Evolutionary conservation across 2,113 vertebrate genomes (phyloP).

Genomic region (Ahaetulla prasina): DNA sequence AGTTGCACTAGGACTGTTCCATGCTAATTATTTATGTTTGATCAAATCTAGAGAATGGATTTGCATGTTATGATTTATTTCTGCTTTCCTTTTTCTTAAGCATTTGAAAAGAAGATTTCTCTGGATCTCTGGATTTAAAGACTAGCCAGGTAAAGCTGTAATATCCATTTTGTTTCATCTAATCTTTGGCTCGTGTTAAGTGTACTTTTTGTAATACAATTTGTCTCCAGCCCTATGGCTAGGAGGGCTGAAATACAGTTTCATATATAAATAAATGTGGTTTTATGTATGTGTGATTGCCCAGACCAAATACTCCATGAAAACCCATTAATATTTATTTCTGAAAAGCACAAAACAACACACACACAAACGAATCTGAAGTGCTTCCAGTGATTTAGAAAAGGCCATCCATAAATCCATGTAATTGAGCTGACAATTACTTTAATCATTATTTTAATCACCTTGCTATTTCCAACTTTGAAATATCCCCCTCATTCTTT

Average conservation of each 20-base stretch:
- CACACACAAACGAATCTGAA: not conserved
- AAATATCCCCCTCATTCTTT: not conserved
- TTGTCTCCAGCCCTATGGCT: not conserved
- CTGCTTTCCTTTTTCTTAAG: not conserved
- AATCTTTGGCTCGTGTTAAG: not conserved
- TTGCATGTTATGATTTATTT: not conserved
- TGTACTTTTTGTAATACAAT: not conserved
- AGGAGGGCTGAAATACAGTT: not conserved
- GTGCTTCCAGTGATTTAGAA: constrained; percentile 20
- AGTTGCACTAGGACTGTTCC: not conserved
- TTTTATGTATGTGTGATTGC: not conserved
- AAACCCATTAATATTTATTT: not conserved
- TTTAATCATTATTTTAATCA: constrained; percentile 45
- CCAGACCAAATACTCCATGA: not conserved
- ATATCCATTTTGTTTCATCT: not conserved
- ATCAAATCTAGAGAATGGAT: not conserved
- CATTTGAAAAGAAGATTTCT: not conserved
- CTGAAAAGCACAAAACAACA: constrained; percentile 26
- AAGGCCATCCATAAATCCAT: not conserved
- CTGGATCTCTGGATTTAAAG: not conserved
- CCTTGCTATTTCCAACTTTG: not conserved
- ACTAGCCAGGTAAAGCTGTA: not conserved
- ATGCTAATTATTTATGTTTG: not conserved
- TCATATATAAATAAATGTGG: not conserved
- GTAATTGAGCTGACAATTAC: constrained; percentile 16